Evolutionary conservation across 2,888 invertebrate genomes (phyloP).

Genomic region (Hesperia comma): DNA sequence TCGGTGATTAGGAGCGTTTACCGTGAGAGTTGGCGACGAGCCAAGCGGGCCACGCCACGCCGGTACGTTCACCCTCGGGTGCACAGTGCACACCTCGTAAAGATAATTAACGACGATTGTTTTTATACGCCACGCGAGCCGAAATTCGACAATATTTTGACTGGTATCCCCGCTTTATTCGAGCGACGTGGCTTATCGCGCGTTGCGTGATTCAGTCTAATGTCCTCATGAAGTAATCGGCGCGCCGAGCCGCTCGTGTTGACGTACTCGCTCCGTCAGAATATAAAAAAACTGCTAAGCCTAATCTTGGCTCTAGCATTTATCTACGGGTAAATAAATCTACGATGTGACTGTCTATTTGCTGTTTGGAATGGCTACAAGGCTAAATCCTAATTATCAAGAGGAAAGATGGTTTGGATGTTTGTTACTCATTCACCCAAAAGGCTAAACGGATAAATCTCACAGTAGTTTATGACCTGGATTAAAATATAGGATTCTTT

Average conservation of each 20-base stretch:
- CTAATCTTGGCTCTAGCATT: conserved; percentile 41
- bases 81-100: conserved; percentile 56
- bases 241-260: conserved; percentile 13
- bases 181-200: conserved; percentile 44
- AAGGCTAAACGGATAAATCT: no score
- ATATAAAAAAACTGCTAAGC: conserved; percentile 26
- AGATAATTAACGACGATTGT: conserved; percentile 68
- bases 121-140: conserved; percentile 61
- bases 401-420: no score
- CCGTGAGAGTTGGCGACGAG: conserved; percentile 77
- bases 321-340: conserved; percentile 24
- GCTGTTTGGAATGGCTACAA: conserved; percentile 14
- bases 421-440: no score
- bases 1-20: conserved; percentile 77
- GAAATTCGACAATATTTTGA: conserved; percentile 58
- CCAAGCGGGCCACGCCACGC: conserved; percentile 79
- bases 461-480: no score
- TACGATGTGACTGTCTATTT: conserved; percentile 23
- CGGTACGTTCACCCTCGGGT: conserved; percentile 77
- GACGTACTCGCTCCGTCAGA: neutral
- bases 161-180: conserved; percentile 40
- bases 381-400: conserved; percentile 7
- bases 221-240: conserved; percentile 25
- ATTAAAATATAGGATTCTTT: no score
- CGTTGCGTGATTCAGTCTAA: conserved; percentile 26